These are phyloP conservation scores for Trinectes maculatus DNA, from an alignment of 2,113 vertebrate species.

Conservation along the genomic window DNA sequence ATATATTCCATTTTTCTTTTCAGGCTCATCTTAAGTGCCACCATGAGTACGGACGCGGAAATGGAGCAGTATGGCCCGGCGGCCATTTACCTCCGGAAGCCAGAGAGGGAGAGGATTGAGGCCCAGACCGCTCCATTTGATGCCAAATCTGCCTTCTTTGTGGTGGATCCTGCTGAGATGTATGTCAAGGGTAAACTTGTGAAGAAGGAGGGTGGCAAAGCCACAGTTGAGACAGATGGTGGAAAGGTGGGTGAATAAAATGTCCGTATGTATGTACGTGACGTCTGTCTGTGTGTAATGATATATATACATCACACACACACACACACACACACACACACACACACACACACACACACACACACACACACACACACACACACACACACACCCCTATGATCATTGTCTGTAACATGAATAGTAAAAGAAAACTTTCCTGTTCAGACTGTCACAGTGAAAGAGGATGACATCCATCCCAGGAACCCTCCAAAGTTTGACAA, in stretches of 20 bases:
- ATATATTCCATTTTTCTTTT: not conserved
- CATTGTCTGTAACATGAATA: no score
- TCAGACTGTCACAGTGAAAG: constrained; percentile 76
- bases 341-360: no score
- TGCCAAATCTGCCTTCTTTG: constrained; percentile 48
- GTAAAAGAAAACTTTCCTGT: no score
- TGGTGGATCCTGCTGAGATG: constrained; percentile 13
- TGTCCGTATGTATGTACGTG: not conserved
- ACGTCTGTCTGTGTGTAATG: no score
- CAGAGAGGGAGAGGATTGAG: constrained; percentile 47
- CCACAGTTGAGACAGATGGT: constrained; percentile 33
- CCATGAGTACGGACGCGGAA: constrained; percentile 39
- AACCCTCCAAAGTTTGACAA: constrained; percentile 82
- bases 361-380: no score
- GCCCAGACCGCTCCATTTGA: constrained; percentile 50
- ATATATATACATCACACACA: no score
- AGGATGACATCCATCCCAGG: constrained; percentile 77
- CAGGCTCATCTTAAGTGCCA: constrained; percentile 51
- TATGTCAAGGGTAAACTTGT: constrained; percentile 51
- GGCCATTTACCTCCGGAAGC: constrained; percentile 38
- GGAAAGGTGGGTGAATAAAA: constrained; percentile 51
- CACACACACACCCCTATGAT: no score
- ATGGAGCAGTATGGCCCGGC: constrained; percentile 43
- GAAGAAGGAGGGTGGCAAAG: constrained; percentile 7
- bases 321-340: no score